Percentiles rank a stretch among this genome's conserved stretches.
phyloP scores from a whole-genome alignment of 1,140 invertebrate species.

The Leucophenga varia region DNA sequence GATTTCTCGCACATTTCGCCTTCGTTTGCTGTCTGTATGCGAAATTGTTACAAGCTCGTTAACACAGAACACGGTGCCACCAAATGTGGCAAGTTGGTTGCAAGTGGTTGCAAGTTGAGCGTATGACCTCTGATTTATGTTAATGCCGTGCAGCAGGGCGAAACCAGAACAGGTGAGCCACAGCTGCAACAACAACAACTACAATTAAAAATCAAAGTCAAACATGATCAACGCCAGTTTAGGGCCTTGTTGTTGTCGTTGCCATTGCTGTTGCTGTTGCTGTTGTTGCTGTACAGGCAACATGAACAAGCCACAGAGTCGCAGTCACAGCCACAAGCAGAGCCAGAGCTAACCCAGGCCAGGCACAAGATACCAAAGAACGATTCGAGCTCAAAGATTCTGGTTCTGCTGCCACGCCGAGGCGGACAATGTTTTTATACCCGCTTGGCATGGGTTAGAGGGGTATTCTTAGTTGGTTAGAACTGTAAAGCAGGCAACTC shows the following conservation, averaged over 20 bases:
- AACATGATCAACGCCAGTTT: conserved; percentile 54
- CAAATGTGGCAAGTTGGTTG: conserved; percentile 24
- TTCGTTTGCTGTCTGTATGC: conserved; percentile 32
- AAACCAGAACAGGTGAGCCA: conserved; percentile 28
- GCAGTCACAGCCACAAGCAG: no score
- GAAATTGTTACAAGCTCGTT: conserved; percentile 54
- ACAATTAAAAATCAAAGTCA: conserved; percentile 55
- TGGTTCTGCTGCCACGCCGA: no score
- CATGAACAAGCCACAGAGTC: no score
- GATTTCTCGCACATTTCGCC: conserved; percentile 51
- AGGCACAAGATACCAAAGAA: no score
- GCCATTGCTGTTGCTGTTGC: neutral
- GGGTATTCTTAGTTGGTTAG: no score
- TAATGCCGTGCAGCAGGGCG: conserved; percentile 26
- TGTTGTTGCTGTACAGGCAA: conserved; percentile 38
- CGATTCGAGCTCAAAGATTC: no score
- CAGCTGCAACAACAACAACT: conserved; percentile 11
- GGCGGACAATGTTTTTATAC: no score
- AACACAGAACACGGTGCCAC: conserved; percentile 50
- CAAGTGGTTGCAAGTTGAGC: conserved; percentile 14
- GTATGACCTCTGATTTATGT: conserved; percentile 52
- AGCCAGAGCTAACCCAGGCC: no score
- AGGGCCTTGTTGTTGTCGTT: conserved; percentile 23
- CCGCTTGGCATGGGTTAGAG: no score
- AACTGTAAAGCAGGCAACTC: no score